phyloP scores from a whole-genome alignment of 2,797 vertebrate genomes.

The Meriones psammophilus region DNA sequence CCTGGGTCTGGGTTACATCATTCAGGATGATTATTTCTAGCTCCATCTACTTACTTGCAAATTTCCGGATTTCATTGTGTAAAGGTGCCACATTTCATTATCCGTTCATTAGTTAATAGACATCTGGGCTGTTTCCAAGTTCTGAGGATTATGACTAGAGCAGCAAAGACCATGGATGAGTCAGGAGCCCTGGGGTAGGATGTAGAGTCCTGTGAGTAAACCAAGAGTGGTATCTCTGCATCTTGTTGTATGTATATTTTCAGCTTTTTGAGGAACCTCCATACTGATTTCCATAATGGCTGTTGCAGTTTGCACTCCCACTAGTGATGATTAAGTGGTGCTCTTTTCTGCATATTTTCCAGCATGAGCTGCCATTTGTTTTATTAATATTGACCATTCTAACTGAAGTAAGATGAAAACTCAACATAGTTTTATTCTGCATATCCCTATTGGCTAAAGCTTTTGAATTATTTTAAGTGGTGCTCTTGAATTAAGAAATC shows the following conservation, averaged over 20 bases:
- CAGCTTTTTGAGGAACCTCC: neutral
- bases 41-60: neutral
- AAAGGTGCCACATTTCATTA: neutral
- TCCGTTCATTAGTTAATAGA: neutral
- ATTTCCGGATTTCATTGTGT: neutral
- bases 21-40: neutral
- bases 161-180: neutral
- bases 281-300: neutral
- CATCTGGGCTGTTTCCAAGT: neutral
- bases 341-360: neutral
- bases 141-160: neutral
- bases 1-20: neutral
- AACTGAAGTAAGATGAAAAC: neutral
- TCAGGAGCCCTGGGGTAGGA: neutral
- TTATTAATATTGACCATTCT: neutral
- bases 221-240: neutral
- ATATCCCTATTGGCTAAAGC: neutral
- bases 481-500: slow-evolving; percentile 18
- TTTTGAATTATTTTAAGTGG: neutral
- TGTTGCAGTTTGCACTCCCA: neutral
- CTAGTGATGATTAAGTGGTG: neutral
- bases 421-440: neutral
- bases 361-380: neutral
- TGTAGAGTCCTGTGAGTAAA: neutral
- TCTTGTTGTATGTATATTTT: neutral